These are phyloP conservation scores for Drosophila sulfurigaster DNA, from an alignment of 1,140 invertebrate species.

Conservation along the genomic window DNA sequence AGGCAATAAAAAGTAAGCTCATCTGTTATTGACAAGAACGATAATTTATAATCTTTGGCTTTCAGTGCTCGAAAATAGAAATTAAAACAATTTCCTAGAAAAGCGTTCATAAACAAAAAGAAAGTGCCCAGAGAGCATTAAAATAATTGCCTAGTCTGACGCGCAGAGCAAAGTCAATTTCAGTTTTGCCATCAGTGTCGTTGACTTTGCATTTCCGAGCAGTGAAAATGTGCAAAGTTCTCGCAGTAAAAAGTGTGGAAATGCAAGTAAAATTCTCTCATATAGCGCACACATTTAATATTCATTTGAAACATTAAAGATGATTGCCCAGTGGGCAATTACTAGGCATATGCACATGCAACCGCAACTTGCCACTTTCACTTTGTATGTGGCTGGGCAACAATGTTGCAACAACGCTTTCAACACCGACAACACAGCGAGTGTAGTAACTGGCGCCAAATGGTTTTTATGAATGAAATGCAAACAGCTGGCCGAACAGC, in stretches of 20 bases:
- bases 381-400: conserved; percentile 25
- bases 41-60: no score
- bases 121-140: not conserved
- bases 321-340: conserved; percentile 35
- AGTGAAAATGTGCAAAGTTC: no score
- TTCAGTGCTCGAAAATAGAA: no score
- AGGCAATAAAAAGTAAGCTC: no score
- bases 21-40: no score
- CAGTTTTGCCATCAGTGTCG: not conserved
- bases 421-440: not conserved
- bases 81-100: no score
- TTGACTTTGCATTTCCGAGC: conserved; percentile 25
- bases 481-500: conserved; percentile 39
- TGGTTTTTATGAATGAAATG: conserved; percentile 60
- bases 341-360: conserved; percentile 20
- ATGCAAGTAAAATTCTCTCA: not conserved
- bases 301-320: conserved; percentile 20
- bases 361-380: conserved; percentile 26
- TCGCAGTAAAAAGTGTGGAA: not conserved
- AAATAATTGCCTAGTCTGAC: conserved; percentile 28
- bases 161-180: conserved; percentile 19
- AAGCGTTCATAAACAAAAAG: no score
- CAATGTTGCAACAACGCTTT: conserved; percentile 46
- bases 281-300: not conserved
- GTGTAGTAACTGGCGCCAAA: conserved; percentile 38